Evolutionary conservation across 2,888 invertebrate genomes (phyloP), one percentile per base, ranked within the genome.

Genomic region (Drosophila multiciliata): DNA sequence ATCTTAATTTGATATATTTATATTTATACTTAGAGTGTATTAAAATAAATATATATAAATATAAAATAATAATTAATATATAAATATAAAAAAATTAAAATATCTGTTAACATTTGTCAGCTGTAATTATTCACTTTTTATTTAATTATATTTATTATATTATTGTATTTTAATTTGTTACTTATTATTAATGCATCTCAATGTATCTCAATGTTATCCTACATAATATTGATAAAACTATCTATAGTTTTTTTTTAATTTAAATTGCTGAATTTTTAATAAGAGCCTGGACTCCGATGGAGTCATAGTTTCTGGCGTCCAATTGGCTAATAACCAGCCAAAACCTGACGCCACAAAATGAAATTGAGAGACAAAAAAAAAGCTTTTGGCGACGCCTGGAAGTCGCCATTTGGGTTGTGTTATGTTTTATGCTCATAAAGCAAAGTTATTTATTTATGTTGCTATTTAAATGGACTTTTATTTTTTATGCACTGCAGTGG

Each of bases 391-490:
- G 83, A 50, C 82, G 82, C 73, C 86, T 77, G 79, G 53, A 79
- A 87, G 86, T 83, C 88, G 81, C 74, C 74, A 59, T 23, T 23
- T 59, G 49, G 42, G 48, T 58, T 60, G 62, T 42, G 54, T 53
- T 33, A 38, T 63, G 66, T 64, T 73, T 61, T 67, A 52, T 73
- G 49, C 48, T n/a, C 59, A 70, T 70, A 66, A 63, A 62, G 67
- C 45, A 55, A 58, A 63, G 72, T 85, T 85, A 87, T 86, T 89
- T 89, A 82, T 86, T 86, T 85, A 89, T 89, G 80, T 74, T 54
- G 57, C 72, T 75, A 72, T 77, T 78, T 62, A 55, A 45, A 35
- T 55, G 55, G 58, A 42, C 40, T 54, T 67, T 66, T 63, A 61
- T 53, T 61, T 65, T 83, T 73, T 75, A 82, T 87, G 29, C 29